Base-by-base conservation (phyloP, 1,140 invertebrate genomes). In the Penaeus chinensis region DNA sequence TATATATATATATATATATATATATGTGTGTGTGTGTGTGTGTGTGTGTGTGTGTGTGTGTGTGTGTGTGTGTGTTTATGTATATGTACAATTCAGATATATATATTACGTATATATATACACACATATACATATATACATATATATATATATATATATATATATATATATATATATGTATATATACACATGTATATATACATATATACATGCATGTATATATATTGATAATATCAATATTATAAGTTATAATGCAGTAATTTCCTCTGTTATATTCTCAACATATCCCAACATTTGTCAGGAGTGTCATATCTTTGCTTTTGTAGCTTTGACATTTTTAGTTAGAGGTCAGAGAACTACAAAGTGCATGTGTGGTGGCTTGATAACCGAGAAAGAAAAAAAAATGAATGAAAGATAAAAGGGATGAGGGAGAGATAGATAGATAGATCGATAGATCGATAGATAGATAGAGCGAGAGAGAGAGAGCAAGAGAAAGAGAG, bases 1-100 rank as follows among this genome's bases (percentile, higher is more conserved):
- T 74, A 74, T 74, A 74, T 74, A 74, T 32, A 74, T 74, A 74
- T 74, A 74, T 74, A 74, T 74, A 74, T 74, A 74, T 74, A 74
- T 74, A 74, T 74, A 74, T 74, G 32, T 32, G 16, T 74, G 32
- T 24, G 32, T 20, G 27, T 74, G 27, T 24, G 8, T 74, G 27
- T 74, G 27, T n/a, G 27, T 74, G 27, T 74, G 27, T 74, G 27
- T 74, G 27, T 74, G 27, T 74, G 27, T 74, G 27, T 74, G 27
- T 74, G 27, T 74, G 27, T 74, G 27, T 74, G 27, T 74, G n/a
- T 74, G 27, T 74, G 27, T 74, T 32, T 74, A 74, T 74, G n/a
- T 74, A 74, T 74, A 74, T 74, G 27, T 74, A 74, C 27, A 8
- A 74, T 32, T 32, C 27, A 24, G 0, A 24, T 4, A 18, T 18